Conservation (phyloP, 1,140 invertebrate species). For the Nylanderia fulva region DNA sequence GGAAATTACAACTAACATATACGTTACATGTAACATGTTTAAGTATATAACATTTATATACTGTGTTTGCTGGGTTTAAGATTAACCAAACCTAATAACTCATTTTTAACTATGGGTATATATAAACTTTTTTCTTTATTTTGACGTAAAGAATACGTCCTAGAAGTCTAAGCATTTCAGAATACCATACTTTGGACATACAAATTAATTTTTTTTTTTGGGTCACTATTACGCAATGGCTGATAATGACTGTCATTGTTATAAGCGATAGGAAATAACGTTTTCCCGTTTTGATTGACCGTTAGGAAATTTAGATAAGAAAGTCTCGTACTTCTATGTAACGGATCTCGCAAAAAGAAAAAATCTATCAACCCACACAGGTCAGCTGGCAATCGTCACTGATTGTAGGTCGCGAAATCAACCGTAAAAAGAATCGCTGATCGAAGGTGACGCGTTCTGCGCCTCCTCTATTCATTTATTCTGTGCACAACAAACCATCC, state of each 20-base stretch:
- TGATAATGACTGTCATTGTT: neutral
- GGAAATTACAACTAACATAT: too few relatives aligned
- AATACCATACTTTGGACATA: neutral
- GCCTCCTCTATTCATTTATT: slow-evolving; percentile 71
- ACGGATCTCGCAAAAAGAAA: slow-evolving; percentile 28
- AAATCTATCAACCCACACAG: slow-evolving; percentile 17
- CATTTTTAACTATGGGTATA: too few relatives aligned
- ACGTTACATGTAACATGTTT: too few relatives aligned
- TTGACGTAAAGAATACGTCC: too few relatives aligned
- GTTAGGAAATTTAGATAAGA: slow-evolving; percentile 51
- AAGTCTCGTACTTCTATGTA: slow-evolving; percentile 45
- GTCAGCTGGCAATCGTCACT: neutral
- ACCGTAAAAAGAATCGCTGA: slow-evolving; percentile 68
- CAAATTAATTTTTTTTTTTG: slow-evolving; percentile 8
- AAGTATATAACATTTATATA: too few relatives aligned
- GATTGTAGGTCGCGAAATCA: slow-evolving; percentile 38
- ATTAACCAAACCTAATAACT: too few relatives aligned
- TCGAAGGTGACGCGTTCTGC: slow-evolving; percentile 52
- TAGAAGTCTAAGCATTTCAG: too few relatives aligned
- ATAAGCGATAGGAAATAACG: neutral
- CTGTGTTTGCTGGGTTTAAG: too few relatives aligned
- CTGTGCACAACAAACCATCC: slow-evolving; percentile 61
- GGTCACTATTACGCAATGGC: neutral
- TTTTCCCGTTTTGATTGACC: slow-evolving; percentile 17
- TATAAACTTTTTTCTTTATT: too few relatives aligned